Conservation (phyloP, 2,113 vertebrate genomes). For the rat (Rattus norvegicus) region DNA sequence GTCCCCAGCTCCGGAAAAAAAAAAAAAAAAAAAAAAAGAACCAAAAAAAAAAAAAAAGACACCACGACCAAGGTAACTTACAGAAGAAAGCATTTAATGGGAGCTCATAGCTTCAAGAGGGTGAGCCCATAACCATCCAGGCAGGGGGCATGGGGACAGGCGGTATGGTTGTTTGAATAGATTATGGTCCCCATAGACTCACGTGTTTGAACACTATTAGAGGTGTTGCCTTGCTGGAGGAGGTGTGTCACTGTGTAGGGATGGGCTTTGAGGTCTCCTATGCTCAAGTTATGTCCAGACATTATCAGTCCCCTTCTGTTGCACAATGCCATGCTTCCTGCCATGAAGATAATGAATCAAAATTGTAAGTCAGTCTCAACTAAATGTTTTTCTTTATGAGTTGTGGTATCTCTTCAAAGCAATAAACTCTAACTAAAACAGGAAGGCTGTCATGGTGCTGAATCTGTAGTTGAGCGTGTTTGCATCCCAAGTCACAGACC, state of each 20-base stretch:
- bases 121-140: background rate
- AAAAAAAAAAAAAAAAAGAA: too few species aligned
- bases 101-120: background rate
- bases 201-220: background rate
- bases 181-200: too few species aligned
- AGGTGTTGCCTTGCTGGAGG: background rate
- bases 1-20: too few species aligned
- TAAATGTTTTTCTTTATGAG: background rate
- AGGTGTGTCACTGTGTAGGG: background rate
- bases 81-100: background rate
- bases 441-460: background rate
- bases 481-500: background rate
- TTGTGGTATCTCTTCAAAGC: background rate
- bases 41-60: too few species aligned
- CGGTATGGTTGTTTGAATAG: background rate
- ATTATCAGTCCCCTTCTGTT: background rate
- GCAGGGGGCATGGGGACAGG: background rate
- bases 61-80: background rate
- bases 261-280: background rate
- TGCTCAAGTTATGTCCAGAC: background rate
- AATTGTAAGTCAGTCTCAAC: background rate
- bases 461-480: background rate
- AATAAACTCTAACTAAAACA: background rate
- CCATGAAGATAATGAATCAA: background rate
- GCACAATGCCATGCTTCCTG: background rate